These are phyloP conservation scores for Ochlodes sylvanus DNA, from an alignment of 2,888 invertebrate species.

Conservation along the genomic window DNA sequence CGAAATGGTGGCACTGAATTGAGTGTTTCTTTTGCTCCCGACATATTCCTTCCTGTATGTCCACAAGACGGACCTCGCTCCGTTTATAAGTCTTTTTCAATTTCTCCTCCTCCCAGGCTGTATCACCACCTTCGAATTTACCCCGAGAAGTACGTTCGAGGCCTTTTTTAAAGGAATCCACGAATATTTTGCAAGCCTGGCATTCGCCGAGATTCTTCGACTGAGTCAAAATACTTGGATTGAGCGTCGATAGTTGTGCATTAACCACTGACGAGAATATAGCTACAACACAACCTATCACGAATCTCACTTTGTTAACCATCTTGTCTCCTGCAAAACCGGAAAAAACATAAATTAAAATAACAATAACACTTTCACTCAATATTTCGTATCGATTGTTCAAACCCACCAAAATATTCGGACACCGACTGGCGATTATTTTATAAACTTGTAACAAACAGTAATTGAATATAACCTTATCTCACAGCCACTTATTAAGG, in stretches of 20 bases:
- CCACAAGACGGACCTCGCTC: constrained; percentile 95
- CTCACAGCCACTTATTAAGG: constrained; percentile 45
- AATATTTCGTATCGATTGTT: constrained; percentile 5
- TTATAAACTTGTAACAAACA: not conserved
- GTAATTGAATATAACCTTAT: constrained; percentile 39
- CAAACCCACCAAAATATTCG: constrained; percentile 5
- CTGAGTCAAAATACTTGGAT: constrained; percentile 61
- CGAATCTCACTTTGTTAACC: constrained; percentile 47
- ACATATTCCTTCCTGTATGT: constrained; percentile 95
- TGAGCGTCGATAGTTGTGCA: constrained; percentile 58
- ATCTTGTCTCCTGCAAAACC: constrained; percentile 59
- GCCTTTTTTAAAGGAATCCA: constrained; percentile 92
- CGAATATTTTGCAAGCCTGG: constrained; percentile 90
- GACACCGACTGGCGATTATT: not conserved
- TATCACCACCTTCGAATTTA: constrained; percentile 96
- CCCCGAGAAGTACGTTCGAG: constrained; percentile 92
- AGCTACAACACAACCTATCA: constrained; percentile 44
- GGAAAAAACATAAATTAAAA: constrained; percentile 38
- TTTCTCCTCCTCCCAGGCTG: constrained; percentile 97
- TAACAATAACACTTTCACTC: constrained; percentile 23
- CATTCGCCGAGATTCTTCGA: constrained; percentile 89
- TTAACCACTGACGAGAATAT: constrained; percentile 53
- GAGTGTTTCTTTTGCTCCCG: constrained; percentile 89
- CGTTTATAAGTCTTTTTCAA: constrained; percentile 91
- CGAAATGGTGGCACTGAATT: constrained; percentile 92